Percentiles rank a stretch among this genome's conserved stretches.
Conservation (phyloP, 2,888 invertebrate genomes). For the Chrysolina oricalcia region DNA sequence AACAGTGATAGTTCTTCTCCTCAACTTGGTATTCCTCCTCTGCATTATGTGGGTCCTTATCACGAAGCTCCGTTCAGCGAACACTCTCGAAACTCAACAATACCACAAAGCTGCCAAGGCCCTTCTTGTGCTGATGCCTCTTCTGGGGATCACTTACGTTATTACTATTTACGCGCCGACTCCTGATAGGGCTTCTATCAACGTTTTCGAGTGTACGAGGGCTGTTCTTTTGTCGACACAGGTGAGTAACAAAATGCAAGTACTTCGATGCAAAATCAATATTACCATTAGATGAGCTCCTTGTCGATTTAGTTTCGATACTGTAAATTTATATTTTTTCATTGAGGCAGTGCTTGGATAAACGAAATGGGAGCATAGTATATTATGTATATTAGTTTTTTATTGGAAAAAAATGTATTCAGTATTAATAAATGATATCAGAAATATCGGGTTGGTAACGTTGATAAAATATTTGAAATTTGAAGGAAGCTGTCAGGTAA, state of each 20-base stretch:
- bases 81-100: slow-evolving; percentile 91
- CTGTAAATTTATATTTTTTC: too few relatives aligned
- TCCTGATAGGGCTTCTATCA: slow-evolving; percentile 81
- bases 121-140: slow-evolving; percentile 91
- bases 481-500: too few relatives aligned
- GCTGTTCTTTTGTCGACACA: slow-evolving; percentile 92
- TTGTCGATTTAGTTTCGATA: too few relatives aligned
- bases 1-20: slow-evolving; percentile 85
- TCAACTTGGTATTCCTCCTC: slow-evolving; percentile 87
- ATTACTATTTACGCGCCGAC: slow-evolving; percentile 90
- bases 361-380: too few relatives aligned
- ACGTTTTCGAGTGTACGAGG: slow-evolving; percentile 85
- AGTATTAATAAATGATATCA: too few relatives aligned
- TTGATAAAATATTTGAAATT: too few relatives aligned
- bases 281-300: too few relatives aligned
- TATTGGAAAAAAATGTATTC: too few relatives aligned
- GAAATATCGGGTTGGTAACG: too few relatives aligned
- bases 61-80: slow-evolving; percentile 92
- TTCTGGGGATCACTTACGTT: slow-evolving; percentile 93
- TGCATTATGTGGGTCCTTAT: slow-evolving; percentile 95
- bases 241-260: slow-evolving; percentile 74
- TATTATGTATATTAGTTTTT: too few relatives aligned
- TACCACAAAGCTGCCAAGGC: slow-evolving; percentile 94
- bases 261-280: too few relatives aligned
- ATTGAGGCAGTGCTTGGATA: too few relatives aligned